Conservation (phyloP, 2,113 vertebrate genomes). For the Sinosuthora webbiana region DNA sequence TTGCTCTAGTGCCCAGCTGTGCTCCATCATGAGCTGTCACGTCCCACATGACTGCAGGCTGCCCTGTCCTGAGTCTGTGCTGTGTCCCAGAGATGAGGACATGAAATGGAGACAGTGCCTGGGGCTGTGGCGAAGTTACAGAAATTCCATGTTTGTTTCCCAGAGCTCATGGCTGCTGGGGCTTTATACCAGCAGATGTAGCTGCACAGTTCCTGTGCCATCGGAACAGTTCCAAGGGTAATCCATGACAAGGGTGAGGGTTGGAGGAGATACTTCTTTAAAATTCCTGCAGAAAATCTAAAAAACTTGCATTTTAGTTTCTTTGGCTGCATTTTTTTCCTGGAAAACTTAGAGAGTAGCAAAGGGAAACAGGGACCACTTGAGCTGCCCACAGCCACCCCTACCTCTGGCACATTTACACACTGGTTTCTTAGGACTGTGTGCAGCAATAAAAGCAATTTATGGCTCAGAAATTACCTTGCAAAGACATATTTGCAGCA, state of each 20-base stretch:
- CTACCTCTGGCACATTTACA: background rate
- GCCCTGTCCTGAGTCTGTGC: accelerated
- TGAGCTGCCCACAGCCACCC: background rate
- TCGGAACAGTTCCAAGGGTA: background rate
- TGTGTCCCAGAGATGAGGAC: background rate
- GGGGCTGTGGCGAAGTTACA: background rate
- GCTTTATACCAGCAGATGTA: background rate
- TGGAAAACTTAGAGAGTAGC: background rate
- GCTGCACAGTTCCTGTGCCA: background rate
- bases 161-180: background rate
- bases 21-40: background rate
- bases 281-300: background rate
- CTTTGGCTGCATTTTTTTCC: background rate
- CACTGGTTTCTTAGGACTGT: background rate
- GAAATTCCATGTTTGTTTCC: background rate
- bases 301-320: background rate
- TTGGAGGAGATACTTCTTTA: background rate
- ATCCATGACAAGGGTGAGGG: background rate
- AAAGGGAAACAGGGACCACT: background rate
- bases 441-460: background rate
- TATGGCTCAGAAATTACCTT: background rate
- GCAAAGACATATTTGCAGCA: background rate
- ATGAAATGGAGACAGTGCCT: background rate
- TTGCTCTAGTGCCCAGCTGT: accelerated
- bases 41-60: background rate